Conservation (phyloP, 2,797 vertebrate genomes). For the Orientallactaga sibirica region DNA sequence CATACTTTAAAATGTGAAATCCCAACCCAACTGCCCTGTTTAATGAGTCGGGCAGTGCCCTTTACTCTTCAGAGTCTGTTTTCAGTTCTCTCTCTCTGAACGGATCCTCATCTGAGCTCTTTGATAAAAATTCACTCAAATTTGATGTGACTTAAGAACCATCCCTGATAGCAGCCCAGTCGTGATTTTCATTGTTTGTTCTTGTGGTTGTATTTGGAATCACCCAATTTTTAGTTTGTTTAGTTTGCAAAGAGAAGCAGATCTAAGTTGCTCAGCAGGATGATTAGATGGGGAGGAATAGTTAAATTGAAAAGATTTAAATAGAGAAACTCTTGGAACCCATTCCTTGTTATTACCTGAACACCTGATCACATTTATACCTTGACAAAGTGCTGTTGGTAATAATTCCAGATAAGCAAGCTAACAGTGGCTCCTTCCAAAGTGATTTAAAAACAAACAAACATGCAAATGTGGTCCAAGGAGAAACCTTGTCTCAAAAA, state of each 20-base stretch:
- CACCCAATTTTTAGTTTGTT: constrained; percentile 3
- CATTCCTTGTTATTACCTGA: neutral
- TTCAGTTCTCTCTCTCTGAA: neutral
- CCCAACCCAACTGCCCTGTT: neutral
- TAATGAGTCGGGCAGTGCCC: neutral
- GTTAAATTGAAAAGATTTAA: neutral
- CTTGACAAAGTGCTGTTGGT: neutral
- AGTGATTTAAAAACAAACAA: neutral
- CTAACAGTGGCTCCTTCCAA: neutral
- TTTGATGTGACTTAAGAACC: neutral
- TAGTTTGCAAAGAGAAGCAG: neutral
- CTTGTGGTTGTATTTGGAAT: neutral
- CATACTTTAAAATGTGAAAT: neutral
- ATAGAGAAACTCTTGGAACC: neutral
- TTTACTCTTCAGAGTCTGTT: neutral
- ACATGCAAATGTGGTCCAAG: too few relatives aligned
- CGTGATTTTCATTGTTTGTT: too few relatives aligned
- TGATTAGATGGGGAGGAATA: neutral
- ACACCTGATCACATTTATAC: neutral
- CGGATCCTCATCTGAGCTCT: neutral
- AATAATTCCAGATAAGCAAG: neutral
- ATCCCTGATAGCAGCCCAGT: neutral
- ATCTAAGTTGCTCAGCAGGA: neutral
- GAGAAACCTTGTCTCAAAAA: too few relatives aligned
- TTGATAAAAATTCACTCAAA: neutral